Conservation (phyloP, 2,113 vertebrate species). For the Gambusia affinis region DNA sequence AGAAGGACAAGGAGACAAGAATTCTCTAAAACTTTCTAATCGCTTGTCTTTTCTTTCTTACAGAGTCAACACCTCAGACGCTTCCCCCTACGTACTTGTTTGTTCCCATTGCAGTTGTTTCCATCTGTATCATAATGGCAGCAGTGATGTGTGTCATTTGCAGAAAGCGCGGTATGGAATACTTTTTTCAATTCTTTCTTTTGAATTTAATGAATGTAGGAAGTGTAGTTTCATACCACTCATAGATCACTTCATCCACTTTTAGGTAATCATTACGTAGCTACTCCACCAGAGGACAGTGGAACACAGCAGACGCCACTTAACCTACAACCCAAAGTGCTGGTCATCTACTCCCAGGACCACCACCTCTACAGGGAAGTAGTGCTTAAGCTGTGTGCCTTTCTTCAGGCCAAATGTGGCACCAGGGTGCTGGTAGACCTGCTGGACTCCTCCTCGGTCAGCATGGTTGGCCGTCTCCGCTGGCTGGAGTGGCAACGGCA, state of each 20-base stretch:
- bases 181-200: not conserved
- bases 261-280: constrained; percentile 3
- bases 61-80: not conserved
- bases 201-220: not conserved
- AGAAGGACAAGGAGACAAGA: too few relatives aligned
- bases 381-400: constrained; percentile 91
- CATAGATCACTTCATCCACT: not conserved
- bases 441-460: constrained; percentile 83
- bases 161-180: constrained; percentile 37
- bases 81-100: not conserved
- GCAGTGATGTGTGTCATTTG: not conserved
- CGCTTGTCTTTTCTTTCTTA: constrained; percentile 11
- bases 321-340: constrained; percentile 77
- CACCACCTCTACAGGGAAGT: constrained; percentile 88
- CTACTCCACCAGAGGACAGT: not conserved
- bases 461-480: constrained; percentile 83
- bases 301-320: not conserved
- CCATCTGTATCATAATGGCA: not conserved
- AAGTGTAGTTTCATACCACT: not conserved
- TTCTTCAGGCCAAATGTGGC: constrained; percentile 88
- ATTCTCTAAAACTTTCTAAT: too few relatives aligned
- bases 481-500: constrained; percentile 91
- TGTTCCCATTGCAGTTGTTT: not conserved
- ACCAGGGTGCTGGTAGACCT: constrained; percentile 89
- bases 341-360: constrained; percentile 93